Evolutionary conservation across 2,113 vertebrate species (phyloP), one percentile per base, ranked within the genome.

Genomic region (Butorides virescens): DNA sequence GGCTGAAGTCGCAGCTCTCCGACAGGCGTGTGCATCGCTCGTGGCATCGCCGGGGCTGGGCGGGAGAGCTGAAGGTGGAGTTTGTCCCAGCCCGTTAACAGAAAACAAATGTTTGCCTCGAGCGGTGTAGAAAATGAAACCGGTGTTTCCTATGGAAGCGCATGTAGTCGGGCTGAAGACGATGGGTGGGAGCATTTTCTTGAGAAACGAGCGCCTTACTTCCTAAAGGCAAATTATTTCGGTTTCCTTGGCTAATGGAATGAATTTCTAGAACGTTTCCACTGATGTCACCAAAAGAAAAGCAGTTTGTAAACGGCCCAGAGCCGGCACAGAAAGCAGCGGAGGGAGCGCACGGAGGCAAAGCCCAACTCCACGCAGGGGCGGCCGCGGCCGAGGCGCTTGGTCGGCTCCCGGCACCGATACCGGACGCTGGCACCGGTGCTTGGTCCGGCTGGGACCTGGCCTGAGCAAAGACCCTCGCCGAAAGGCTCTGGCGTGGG

Each of bases 141-240:
- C 4, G 4, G 23, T 39, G 39, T 76, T 82, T 68, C 26, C 53
- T 16, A 26, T 1, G 22, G 61, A 37, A 37, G 22, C 3, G n/a
- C 1, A 3, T 0, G 2, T 3, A 39, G 58, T 11, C 1, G 6
- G 25, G 59, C 63, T 77, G 72, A n/a, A 27, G 56, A 75, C 36
- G 59, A 36, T 9, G n/a, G 14, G 32, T 4, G 82, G 59, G 36
- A 52, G 65, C 6, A 2, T 29, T 26, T 36, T n/a, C 47, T 19
- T n/a, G 37, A 63, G 39, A 68, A 42, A 23, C 3, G 2, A 53
- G 56, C 42, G 11, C 32, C 72, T 76, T 39, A 3, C n/a, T 50
- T 67, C 67, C 42, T 36, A 42, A 70, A 74, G 25, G n/a, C 46
- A 21, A 4, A 5, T 39, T n/a, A 21, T 34, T 65, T 72, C 18